Base-by-base conservation (phyloP, 2,888 invertebrate species). In the Cheilosia grossa region DNA sequence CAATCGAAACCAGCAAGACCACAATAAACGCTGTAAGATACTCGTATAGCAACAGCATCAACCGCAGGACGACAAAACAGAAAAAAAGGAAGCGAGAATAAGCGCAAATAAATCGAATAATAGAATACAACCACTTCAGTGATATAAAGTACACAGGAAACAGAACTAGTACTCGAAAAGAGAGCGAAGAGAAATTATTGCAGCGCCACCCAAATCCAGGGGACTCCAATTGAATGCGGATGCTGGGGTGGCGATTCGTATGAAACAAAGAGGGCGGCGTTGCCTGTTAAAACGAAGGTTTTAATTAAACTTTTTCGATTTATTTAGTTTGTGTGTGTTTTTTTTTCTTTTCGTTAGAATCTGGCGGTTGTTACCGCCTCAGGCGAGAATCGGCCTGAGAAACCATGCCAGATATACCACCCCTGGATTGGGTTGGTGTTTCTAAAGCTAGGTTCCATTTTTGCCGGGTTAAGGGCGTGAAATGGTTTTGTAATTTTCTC, bases 261-360 rank as follows among this genome's bases (percentile, higher is more conserved):
- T 6, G 47, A 33, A 47, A 17, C n/a, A 17, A 13, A 49, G 4
- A 6, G 51, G 69, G 30, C 17, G 58, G 58, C 33, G 17, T 21
- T 27, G 56, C 24, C 33, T 51, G 58, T 56, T 59, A 40, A 59
- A 59, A 51, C 33, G 30, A 42, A 15, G 51, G 69, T 69, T 78
- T 69, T 69, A 78, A 78, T 78, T 78, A 78, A 78, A 78, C 77
- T 78, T 69, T 77, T 78, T 69, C 77, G 44, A 56, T 42, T 53
- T 49, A 54, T 54, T 54, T 19, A 9, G 30, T 53, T 37, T 37
- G 37, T 3, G 4, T 44, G 19, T 6, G 27, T 6, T 27, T 6
- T 27, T 27, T 27, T 27, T 21, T 44, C 10, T 6, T 40, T 17
- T 33, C 44, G 4, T 21, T 4, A 9, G 49, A 10, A 19, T 15